These are phyloP conservation scores for Zaprionus lineosus DNA, from an alignment of 2,888 invertebrate genomes.

Conservation along the genomic window DNA sequence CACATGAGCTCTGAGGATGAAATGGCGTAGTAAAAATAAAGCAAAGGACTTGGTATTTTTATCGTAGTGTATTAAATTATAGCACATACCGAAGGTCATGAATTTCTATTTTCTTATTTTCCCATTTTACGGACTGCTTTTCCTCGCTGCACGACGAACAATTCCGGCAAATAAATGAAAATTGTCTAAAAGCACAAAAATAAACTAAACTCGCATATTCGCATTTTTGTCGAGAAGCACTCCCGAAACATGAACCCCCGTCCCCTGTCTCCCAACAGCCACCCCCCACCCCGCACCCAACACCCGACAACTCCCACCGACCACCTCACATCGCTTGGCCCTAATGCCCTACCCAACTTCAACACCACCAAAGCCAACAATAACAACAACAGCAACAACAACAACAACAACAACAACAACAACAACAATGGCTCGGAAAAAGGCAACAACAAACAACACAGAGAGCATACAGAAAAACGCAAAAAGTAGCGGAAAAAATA, in stretches of 20 bases:
- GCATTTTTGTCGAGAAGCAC: conserved; percentile 77
- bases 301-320: conserved; percentile 17
- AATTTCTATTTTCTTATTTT: conserved; percentile 72
- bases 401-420: conserved; percentile 21
- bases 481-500: conserved; percentile 80
- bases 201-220: conserved; percentile 80
- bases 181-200: conserved; percentile 77
- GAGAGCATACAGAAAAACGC: conserved; percentile 71
- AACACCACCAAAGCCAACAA: conserved; percentile 46
- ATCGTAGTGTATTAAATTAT: conserved; percentile 77
- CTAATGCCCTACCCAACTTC: conserved; percentile 39
- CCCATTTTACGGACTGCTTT: conserved; percentile 75
- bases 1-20: too few species aligned
- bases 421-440: conserved; percentile 55
- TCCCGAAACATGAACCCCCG: conserved; percentile 39
- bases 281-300: background rate
- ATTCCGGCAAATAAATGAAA: conserved; percentile 72
- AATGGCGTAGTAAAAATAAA: too few species aligned
- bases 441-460: conserved; percentile 60
- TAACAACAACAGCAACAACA: conserved; percentile 40
- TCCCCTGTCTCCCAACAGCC: too few species aligned
- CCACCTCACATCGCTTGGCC: too few species aligned
- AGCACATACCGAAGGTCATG: conserved; percentile 78
- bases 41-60: conserved; percentile 52
- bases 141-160: conserved; percentile 28